These are phyloP conservation scores for Pheosia tremula DNA, from an alignment of 2,888 invertebrate genomes.

Conservation along the genomic window DNA sequence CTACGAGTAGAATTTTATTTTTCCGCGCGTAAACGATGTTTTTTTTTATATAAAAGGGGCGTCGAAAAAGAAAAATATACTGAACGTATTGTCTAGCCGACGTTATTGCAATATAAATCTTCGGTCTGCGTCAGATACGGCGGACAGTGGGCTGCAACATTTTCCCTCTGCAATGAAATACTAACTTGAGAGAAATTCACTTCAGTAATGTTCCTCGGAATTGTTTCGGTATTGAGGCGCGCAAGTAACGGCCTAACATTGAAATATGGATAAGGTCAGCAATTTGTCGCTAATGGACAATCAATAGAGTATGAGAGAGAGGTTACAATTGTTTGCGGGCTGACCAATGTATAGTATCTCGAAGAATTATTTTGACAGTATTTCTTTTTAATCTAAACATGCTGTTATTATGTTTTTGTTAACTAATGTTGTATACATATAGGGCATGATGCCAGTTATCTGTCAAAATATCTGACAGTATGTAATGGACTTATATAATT, in stretches of 20 bases:
- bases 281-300: neutral
- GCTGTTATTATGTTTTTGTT: too few relatives aligned
- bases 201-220: neutral
- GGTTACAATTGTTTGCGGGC: neutral
- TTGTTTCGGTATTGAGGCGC: conserved; percentile 1
- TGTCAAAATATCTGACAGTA: too few relatives aligned
- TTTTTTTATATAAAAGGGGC: conserved; percentile 36
- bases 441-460: too few relatives aligned
- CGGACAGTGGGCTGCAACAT: conserved; percentile 37
- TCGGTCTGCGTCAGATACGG: conserved; percentile 48
- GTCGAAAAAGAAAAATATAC: conserved; percentile 46
- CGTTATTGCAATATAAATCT: conserved; percentile 56
- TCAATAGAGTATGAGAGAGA: neutral
- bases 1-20: too few relatives aligned
- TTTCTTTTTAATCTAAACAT: too few relatives aligned
- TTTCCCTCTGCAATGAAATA: conserved; percentile 33
- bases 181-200: conserved; percentile 27
- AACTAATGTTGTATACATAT: too few relatives aligned
- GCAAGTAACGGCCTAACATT: neutral
- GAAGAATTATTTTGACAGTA: too few relatives aligned
- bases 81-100: conserved; percentile 51
- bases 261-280: neutral
- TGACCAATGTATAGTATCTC: neutral
- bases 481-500: too few relatives aligned
- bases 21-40: neutral